Percentiles rank a stretch among this genome's conserved stretches.
phyloP scores from a whole-genome alignment of 2,888 invertebrate genomes.

The Sthenelais limicola region DNA sequence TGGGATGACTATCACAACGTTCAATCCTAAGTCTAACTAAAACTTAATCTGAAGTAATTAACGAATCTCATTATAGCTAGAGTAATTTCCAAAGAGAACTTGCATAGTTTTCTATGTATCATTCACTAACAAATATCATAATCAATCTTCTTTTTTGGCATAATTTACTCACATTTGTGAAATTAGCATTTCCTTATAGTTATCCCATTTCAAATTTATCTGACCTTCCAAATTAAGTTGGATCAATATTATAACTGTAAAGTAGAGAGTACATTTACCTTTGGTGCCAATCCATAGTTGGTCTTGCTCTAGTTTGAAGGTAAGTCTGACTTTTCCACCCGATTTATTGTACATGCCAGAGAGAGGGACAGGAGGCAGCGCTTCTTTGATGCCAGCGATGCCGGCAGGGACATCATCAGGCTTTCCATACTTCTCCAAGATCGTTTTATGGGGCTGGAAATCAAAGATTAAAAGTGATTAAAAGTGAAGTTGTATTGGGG shows the following conservation, averaged over 20 bases:
- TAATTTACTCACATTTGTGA: too few relatives aligned
- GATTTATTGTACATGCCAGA: conserved; percentile 92
- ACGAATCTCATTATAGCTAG: too few relatives aligned
- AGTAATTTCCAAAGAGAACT: too few relatives aligned
- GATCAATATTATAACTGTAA: neutral
- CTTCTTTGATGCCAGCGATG: conserved; percentile 84
- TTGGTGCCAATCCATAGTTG: conserved; percentile 94
- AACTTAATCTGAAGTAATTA: too few relatives aligned
- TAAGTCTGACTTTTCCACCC: conserved; percentile 90
- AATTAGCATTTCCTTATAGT: too few relatives aligned
- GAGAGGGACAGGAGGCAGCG: conserved; percentile 85
- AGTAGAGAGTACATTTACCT: conserved; percentile 61
- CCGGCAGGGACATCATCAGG: conserved; percentile 93
- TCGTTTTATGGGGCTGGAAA: conserved; percentile 82
- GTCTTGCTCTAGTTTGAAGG: conserved; percentile 91
- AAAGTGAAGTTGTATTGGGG: too few relatives aligned
- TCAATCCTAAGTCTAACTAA: too few relatives aligned
- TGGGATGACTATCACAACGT: too few relatives aligned
- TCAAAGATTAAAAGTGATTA: conserved; percentile 36
- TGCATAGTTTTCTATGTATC: too few relatives aligned
- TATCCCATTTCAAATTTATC: neutral
- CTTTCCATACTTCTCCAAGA: conserved; percentile 86
- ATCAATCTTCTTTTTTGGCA: too few relatives aligned
- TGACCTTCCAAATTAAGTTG: neutral
- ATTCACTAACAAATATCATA: too few relatives aligned